Conservation (phyloP, 2,888 invertebrate genomes). For the Hanleya hanleyi region DNA sequence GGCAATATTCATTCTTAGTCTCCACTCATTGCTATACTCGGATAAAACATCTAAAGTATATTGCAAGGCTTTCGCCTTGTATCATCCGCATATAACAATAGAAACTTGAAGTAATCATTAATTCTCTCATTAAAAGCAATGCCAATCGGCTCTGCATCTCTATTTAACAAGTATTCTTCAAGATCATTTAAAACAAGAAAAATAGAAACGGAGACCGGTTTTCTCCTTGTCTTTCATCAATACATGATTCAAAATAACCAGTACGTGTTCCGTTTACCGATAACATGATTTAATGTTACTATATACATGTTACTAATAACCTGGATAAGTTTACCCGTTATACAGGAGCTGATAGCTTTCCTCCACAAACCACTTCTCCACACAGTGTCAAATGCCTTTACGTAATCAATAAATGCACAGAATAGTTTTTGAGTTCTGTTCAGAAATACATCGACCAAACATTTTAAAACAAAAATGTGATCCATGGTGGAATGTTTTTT, state of each 20-base stretch:
- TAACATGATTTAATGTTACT: too few species aligned
- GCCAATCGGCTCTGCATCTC: neutral
- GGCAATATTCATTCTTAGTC: constrained; percentile 4
- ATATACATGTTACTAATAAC: neutral
- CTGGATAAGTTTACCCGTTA: neutral
- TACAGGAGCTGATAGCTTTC: neutral
- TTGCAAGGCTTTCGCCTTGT: constrained; percentile 12
- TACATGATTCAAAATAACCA: neutral
- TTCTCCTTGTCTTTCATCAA: neutral
- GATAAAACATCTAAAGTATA: neutral
- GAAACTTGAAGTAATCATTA: neutral
- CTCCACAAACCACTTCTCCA: constrained; percentile 2
- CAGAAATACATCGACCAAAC: neutral
- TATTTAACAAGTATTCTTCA: neutral
- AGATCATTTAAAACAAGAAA: neutral
- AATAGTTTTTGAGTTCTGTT: neutral
- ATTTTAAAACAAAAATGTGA: neutral
- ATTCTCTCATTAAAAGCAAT: too few species aligned
- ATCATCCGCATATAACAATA: constrained; percentile 17
- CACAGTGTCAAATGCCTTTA: constrained; percentile 6
- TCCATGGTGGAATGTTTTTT: neutral
- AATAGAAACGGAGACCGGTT: constrained; percentile 8
- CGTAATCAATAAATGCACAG: neutral
- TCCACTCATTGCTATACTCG: constrained; percentile 13
- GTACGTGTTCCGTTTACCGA: too few species aligned